Evolutionary conservation across 2,797 vertebrate genomes (phyloP), one percentile per base, ranked within the genome.

Genomic region (Chelidonichthys spinosus): DNA sequence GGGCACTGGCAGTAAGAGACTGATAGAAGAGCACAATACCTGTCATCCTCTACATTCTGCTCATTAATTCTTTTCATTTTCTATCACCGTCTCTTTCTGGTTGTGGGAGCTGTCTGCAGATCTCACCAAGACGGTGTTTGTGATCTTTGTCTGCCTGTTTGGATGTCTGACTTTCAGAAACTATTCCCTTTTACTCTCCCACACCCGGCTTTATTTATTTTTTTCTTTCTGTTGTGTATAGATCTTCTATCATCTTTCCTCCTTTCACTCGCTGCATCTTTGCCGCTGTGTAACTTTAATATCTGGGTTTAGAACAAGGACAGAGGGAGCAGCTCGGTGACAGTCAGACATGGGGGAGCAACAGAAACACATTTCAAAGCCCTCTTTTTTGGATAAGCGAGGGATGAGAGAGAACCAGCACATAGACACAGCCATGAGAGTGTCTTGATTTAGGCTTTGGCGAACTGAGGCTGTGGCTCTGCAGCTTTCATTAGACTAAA

Each of bases 351-450:
- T 78, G 83, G 81, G 84, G 85, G 82, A 87, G 87, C 83, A 85
- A 85, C 82, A 87, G 86, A 88, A 91, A 91, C 89, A 89, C 77
- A 78, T 85, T 87, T 92, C 89, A 90, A 90, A 92, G 82, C 49
- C 63, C 36, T 74, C 55, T 56, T 58, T 53, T 50, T 58, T 85
- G 83, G 88, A 83, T 77, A 66, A 87, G 83, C 72, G 50, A 85
- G 76, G 81, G 85, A 88, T 86, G 55, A 88, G 79, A 86, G 72
- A 72, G 71, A 66, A 58, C 70, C 71, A 18, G 81, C 69, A 46
- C 83, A 59, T 47, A 83, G 74, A 83, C 70, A 2, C 68, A 81
- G 78, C 82, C 73, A 15, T 14, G 69, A 85, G 82, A 78, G 61
- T 8, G 78, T 72, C 73, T 25, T 85, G 79, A 81, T 78, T 69